phyloP scores from a whole-genome alignment of 2,113 vertebrate species.

The Heteronetta atricapilla region DNA sequence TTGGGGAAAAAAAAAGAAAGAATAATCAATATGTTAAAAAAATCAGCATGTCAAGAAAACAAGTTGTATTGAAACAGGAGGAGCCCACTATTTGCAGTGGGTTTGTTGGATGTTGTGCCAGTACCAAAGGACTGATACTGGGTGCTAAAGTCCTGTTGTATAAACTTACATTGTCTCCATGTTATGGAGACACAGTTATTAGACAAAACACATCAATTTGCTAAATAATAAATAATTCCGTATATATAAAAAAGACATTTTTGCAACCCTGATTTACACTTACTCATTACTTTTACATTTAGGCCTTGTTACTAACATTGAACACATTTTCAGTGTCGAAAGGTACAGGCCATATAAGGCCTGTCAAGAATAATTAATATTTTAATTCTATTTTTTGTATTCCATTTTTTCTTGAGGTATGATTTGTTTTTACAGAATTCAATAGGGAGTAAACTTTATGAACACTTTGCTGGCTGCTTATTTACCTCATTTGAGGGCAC shows the following conservation, averaged over 20 bases:
- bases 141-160: not conserved
- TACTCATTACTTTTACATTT: not conserved
- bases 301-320: not conserved
- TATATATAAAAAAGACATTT: not conserved
- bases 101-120: not conserved
- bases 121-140: not conserved
- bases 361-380: slow-evolving; percentile 1
- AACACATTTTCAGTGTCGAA: not conserved
- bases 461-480: not conserved
- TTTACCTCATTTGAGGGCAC: not conserved
- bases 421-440: slow-evolving; percentile 57
- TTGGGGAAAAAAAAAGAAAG: no score
- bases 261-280: not conserved
- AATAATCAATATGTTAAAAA: not conserved
- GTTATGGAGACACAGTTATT: not conserved
- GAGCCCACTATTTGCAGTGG: not conserved
- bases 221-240: not conserved
- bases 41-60: not conserved
- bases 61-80: not conserved
- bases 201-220: not conserved
- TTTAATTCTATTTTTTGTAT: slow-evolving; percentile 3
- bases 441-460: slow-evolving; percentile 24
- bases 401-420: not conserved
- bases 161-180: not conserved
- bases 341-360: not conserved